These are phyloP conservation scores for Butastur rufipennis DNA, from an alignment of 2,113 vertebrate species.

Conservation along the genomic window DNA sequence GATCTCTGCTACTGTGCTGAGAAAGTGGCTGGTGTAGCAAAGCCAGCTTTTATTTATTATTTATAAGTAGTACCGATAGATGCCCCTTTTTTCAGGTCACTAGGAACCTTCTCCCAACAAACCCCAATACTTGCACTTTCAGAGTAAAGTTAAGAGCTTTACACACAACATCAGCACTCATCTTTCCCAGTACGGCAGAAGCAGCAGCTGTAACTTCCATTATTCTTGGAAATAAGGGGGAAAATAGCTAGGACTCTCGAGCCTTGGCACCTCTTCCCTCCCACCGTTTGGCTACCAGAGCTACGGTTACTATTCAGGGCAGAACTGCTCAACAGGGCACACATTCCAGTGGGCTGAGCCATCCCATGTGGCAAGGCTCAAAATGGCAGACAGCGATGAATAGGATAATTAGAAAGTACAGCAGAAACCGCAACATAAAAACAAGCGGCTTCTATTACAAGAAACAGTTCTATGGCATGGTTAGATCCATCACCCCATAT, in stretches of 20 bases:
- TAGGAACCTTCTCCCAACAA: background rate
- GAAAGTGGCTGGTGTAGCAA: background rate
- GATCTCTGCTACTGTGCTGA: background rate
- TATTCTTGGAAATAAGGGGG: conserved; percentile 12
- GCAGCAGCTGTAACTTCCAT: background rate
- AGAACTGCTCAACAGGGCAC: background rate
- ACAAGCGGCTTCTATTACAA: conserved; percentile 25
- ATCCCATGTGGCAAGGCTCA: conserved; percentile 9
- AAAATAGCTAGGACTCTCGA: background rate
- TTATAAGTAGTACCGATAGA: background rate
- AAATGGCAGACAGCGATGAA: conserved; percentile 53
- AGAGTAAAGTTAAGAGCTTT: background rate
- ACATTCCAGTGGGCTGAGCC: conserved; percentile 21
- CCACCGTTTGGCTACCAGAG: background rate
- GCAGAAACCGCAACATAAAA: conserved; percentile 33
- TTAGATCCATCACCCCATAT: conserved; percentile 32
- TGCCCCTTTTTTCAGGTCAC: background rate
- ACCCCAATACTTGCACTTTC: background rate
- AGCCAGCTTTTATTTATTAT: background rate
- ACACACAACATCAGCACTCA: background rate
- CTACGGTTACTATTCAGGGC: background rate
- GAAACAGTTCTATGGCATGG: background rate
- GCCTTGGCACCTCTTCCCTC: conserved; percentile 1
- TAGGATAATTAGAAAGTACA: conserved; percentile 33
- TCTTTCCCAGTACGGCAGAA: background rate